Conservation (phyloP, 2,888 invertebrate genomes). For the Syrista parreyssii region DNA sequence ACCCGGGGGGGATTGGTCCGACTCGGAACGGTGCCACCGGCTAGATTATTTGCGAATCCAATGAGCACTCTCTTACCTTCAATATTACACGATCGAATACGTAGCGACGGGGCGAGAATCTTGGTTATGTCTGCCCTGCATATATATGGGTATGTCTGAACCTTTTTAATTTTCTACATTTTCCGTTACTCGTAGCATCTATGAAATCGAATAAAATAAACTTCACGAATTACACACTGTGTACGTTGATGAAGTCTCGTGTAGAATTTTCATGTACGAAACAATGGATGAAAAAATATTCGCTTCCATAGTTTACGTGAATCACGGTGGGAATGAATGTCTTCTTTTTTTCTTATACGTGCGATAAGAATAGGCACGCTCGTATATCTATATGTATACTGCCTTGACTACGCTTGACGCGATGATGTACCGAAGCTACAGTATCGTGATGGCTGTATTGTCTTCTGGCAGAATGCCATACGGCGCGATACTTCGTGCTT, state of each 20-base stretch:
- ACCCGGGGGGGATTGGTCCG: background rate
- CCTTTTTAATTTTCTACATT: background rate
- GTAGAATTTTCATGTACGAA: background rate
- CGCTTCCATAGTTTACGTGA: background rate
- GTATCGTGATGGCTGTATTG: background rate
- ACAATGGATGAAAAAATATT: background rate
- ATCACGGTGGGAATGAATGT: background rate
- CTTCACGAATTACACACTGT: too few relatives aligned
- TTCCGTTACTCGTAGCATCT: background rate
- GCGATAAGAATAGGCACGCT: background rate
- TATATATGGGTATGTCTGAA: background rate
- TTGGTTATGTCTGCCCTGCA: background rate
- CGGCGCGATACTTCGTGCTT: background rate
- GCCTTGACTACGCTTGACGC: background rate
- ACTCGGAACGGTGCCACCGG: background rate
- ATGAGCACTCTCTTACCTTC: background rate
- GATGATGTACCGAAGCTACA: background rate
- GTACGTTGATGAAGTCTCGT: background rate
- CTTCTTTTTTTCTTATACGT: background rate
- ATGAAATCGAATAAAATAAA: too few relatives aligned
- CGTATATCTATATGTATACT: background rate
- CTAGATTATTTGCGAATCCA: background rate
- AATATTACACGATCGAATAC: background rate
- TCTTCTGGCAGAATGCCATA: background rate
- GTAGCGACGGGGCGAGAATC: background rate